Percentiles rank a stretch among this genome's conserved stretches.
Conservation (phyloP, 2,797 vertebrate species). For the Serranus cabrilla region DNA sequence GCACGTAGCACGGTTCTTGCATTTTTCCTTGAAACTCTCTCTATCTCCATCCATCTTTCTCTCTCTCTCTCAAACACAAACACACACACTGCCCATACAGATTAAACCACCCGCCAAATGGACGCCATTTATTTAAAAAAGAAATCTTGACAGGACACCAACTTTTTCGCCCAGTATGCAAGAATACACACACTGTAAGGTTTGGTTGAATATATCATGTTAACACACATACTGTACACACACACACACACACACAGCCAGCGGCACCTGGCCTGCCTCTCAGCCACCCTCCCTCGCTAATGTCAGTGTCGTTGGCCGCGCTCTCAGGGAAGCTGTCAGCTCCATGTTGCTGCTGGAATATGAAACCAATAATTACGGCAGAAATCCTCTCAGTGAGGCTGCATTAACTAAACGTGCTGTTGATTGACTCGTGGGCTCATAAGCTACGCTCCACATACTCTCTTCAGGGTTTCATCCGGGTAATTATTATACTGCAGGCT, state of each 20-base stretch:
- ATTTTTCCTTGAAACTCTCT: conserved; percentile 29
- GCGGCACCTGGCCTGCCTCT: conserved; percentile 60
- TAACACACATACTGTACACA: not conserved
- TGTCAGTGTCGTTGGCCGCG: conserved; percentile 53
- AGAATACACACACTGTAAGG: not conserved
- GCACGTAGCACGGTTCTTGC: conserved; percentile 64
- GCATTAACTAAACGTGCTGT: conserved; percentile 63
- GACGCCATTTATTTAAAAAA: conserved; percentile 27
- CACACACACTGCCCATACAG: not conserved
- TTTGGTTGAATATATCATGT: not conserved
- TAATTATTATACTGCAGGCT: conserved; percentile 3
- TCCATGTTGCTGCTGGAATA: conserved; percentile 70
- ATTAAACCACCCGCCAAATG: conserved; percentile 16
- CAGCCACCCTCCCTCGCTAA: conserved; percentile 24
- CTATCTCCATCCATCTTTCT: conserved; percentile 11
- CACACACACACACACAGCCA: conserved; percentile 4
- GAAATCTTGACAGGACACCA: not conserved
- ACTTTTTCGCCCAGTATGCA: not conserved
- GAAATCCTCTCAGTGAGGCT: conserved; percentile 58
- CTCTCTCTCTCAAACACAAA: not conserved
- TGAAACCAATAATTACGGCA: conserved; percentile 76
- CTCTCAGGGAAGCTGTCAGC: conserved; percentile 65
- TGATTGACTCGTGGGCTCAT: conserved; percentile 67
- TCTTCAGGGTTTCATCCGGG: conserved; percentile 24
- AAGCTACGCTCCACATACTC: conserved; percentile 10